Percentiles rank a stretch among this genome's conserved stretches.
Conservation (phyloP, 2,113 vertebrate genomes). For the Gasterosteus aculeatus region DNA sequence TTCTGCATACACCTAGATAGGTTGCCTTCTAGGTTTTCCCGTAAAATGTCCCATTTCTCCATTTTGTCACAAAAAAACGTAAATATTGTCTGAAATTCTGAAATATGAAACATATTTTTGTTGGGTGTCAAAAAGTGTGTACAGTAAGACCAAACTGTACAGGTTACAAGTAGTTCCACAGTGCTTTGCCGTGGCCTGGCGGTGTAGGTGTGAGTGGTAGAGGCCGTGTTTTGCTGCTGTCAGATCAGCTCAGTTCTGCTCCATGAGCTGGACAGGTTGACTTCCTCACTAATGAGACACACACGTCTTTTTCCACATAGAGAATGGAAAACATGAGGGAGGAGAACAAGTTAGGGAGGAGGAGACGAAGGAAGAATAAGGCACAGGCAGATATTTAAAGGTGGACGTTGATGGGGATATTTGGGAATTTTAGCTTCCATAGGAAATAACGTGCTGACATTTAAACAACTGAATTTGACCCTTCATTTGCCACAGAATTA, state of each 20-base stretch:
- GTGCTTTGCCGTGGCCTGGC: slow-evolving; percentile 9
- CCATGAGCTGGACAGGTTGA: slow-evolving; percentile 61
- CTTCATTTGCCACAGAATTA: slow-evolving; percentile 26
- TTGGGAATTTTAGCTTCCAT: slow-evolving; percentile 29
- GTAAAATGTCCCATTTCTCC: background rate
- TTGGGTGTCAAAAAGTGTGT: background rate
- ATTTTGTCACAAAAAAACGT: background rate
- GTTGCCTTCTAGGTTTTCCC: background rate
- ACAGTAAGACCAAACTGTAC: slow-evolving; percentile 1
- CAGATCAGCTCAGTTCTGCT: slow-evolving; percentile 51
- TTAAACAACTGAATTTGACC: slow-evolving; percentile 24
- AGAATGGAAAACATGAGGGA: slow-evolving; percentile 30
- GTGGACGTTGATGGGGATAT: slow-evolving; percentile 26
- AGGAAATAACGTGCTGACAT: slow-evolving; percentile 45
- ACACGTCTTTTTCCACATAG: slow-evolving; percentile 38
- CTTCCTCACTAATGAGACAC: slow-evolving; percentile 60
- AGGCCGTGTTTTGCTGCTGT: slow-evolving; percentile 41
- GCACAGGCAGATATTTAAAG: slow-evolving; percentile 33
- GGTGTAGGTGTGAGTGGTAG: slow-evolving; percentile 31
- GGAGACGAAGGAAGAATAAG: background rate
- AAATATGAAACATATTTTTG: background rate
- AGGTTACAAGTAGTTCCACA: background rate
- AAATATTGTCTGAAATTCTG: background rate
- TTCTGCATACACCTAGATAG: background rate
- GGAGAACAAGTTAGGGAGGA: background rate